phyloP scores from a whole-genome alignment of 2,113 vertebrate genomes.

The Odontophorus gujanensis region DNA sequence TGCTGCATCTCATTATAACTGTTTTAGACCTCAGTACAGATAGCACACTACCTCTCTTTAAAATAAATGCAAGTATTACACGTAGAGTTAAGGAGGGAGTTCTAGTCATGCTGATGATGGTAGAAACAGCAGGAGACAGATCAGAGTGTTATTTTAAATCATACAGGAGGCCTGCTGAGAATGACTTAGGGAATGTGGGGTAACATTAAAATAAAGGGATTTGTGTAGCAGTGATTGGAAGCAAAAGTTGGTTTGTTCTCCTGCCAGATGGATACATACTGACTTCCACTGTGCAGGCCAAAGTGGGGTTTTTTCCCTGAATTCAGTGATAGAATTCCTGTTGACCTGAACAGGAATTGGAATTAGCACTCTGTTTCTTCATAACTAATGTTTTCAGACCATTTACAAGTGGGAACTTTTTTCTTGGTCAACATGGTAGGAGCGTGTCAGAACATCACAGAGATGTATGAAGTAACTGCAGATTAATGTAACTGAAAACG shows the following conservation, averaged over 20 bases:
- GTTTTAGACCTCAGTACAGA: not conserved
- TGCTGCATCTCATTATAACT: not conserved
- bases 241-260: not conserved
- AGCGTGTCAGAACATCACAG: not conserved
- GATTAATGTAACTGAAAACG: not conserved
- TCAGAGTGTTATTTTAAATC: not conserved
- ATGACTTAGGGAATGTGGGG: not conserved
- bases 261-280: not conserved
- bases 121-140: fast-evolving
- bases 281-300: not conserved
- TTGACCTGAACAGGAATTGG: not conserved
- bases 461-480: not conserved
- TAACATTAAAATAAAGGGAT: not conserved
- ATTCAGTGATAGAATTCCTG: not conserved
- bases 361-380: not conserved
- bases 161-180: not conserved
- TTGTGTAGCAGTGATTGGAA: not conserved
- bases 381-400: not conserved
- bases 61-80: not conserved
- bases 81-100: not conserved
- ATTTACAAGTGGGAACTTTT: not conserved
- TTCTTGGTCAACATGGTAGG: not conserved
- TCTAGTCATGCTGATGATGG: not conserved
- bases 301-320: not conserved
- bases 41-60: not conserved